Conservation (phyloP, 2,797 vertebrate species). For the Oophaga sylvatica region DNA sequence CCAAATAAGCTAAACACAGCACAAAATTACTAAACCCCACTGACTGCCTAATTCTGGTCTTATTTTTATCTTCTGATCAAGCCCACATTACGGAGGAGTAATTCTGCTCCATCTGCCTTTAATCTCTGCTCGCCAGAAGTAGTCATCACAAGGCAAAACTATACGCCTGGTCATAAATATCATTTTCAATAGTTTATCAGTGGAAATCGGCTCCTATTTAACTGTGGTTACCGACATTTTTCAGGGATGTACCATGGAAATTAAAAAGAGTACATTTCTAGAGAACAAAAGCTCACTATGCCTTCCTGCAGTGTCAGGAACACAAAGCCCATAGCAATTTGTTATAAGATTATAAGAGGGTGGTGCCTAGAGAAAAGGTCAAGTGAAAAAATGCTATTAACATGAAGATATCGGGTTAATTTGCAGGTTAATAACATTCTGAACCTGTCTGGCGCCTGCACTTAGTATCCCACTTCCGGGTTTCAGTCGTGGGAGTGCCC, state of each 20-base stretch:
- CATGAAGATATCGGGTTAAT: no score
- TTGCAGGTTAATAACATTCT: no score
- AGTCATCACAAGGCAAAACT: constrained; percentile 44
- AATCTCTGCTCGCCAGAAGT: constrained; percentile 41
- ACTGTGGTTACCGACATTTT: background rate
- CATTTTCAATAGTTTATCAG: constrained; percentile 20
- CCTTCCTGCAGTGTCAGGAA: background rate
- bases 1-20: constrained; percentile 47
- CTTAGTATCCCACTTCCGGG: no score
- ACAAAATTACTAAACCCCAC: constrained; percentile 50
- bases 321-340: background rate
- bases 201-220: background rate
- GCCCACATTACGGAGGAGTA: constrained; percentile 38
- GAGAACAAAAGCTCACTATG: background rate
- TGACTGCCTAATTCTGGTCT: constrained; percentile 48
- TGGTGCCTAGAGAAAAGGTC: no score
- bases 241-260: background rate
- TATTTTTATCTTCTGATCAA: constrained; percentile 58
- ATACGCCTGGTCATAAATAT: constrained; percentile 1
- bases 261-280: background rate
- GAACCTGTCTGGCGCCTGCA: no score
- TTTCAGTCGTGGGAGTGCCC: no score
- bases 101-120: constrained; percentile 52
- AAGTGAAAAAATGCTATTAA: no score
- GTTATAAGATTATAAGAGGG: background rate